Percentiles rank a stretch among this genome's conserved stretches.
Evolutionary conservation across 35 echinoderm and acorn worm species (phyloP).

Genomic region (Ophiothrix spiculata): DNA sequence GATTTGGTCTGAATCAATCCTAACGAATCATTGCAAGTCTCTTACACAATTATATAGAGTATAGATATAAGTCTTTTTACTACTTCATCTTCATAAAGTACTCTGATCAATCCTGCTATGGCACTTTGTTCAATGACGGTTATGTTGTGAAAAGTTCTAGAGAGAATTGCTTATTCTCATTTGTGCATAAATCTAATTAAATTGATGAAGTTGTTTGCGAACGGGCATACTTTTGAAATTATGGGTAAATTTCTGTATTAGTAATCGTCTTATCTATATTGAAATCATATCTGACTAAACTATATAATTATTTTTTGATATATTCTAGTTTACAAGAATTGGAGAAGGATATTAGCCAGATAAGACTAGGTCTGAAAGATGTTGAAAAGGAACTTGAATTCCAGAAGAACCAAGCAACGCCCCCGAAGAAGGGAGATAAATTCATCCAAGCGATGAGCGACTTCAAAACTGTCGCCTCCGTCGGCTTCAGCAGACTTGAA

Average conservation of each 20-base stretch:
- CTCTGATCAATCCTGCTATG: too few species aligned
- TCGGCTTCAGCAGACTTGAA: constrained; percentile 76
- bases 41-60: too few species aligned
- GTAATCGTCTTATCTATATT: too few species aligned
- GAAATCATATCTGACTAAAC: not conserved
- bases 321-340: constrained; percentile 57
- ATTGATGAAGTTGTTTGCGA: not conserved
- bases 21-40: too few species aligned
- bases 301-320: constrained; percentile 12
- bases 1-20: too few species aligned
- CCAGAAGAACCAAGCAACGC: constrained; percentile 64
- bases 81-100: too few species aligned
- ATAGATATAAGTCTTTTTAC: too few species aligned
- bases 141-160: not conserved
- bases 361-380: constrained; percentile 59
- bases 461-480: constrained; percentile 84
- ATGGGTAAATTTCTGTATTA: not conserved
- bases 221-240: not conserved
- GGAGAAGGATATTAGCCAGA: constrained; percentile 63
- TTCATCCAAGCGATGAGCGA: constrained; percentile 98
- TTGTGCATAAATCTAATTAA: not conserved
- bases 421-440: constrained; percentile 74
- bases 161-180: not conserved
- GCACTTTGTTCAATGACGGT: too few species aligned
- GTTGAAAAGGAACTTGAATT: constrained; percentile 88